Base-by-base conservation (phyloP, 2,797 vertebrate genomes). In the Alectoris magna region DNA sequence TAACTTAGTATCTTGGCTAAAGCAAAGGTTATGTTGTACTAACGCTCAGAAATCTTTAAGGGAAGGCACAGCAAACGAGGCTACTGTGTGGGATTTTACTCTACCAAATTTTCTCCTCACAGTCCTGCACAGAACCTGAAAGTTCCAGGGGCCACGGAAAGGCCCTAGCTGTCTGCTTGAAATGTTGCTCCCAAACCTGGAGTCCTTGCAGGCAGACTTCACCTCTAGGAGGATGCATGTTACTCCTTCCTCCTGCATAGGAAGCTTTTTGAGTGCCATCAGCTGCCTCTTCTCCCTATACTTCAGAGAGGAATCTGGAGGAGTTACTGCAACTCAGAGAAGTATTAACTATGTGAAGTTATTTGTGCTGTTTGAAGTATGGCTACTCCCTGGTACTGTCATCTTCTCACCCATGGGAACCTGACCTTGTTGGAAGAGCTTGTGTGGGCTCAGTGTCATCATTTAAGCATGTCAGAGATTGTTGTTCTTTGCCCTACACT, bases 401-500 rank as follows among this genome's bases (percentile, higher is more conserved):
- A 63, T 94, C 77, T 91, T 76, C 81, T 93, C 73, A 73, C 73
- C 86, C 85, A 84, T 70, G 92, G 86, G 94, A 95, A 83, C 71
- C 26, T 94, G 92, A 94, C 88, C 95, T 96, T 74, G 58, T 71
- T 71, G 60, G 84, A 94, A 85, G 71, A 86, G 53, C 22, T 78
- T 96, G 88, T 93, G 90, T 96, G 93, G 91, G 84, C 90, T 93
- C 14, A 4, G 43, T 89, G 83, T 95, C 95, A 90, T 95, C 79
- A 73, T 70, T 92, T 95, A 91, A 76, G 44, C 70, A 76, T 87
- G 88, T 69, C 91, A 94, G 77, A 82, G 71, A 71, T 77, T 89
- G 87, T 91, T 92, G 68, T 95, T 92, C 92, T 87, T 93, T 72
- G 63, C 76, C 46, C 88, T 82, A 59, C 44, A 19, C 83, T 91